These are phyloP conservation scores for Mimumesa dahlbomi DNA, from an alignment of 2,888 invertebrate species.

Conservation along the genomic window DNA sequence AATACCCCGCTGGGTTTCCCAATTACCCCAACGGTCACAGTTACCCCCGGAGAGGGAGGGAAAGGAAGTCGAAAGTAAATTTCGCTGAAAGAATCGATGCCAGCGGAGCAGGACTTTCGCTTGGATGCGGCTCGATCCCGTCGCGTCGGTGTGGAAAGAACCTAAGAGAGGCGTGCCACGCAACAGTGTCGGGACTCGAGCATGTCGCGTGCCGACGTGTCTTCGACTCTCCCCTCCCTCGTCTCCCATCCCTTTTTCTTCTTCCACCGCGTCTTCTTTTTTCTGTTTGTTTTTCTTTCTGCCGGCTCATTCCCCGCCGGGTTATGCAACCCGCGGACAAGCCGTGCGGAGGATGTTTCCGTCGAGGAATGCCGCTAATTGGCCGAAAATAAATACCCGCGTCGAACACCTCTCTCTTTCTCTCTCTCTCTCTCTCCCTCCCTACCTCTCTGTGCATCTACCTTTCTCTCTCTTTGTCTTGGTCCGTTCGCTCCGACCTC, in stretches of 20 bases:
- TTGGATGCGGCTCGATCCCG: too few relatives aligned
- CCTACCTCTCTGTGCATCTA: too few relatives aligned
- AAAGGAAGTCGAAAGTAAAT: too few relatives aligned
- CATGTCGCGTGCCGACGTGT: conserved; percentile 62
- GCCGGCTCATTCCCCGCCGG: conserved; percentile 62
- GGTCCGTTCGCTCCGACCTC: not conserved
- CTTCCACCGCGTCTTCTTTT: conserved; percentile 14
- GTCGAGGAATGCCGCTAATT: conserved; percentile 76
- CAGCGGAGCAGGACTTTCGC: too few relatives aligned
- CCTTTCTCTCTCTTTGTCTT: too few relatives aligned
- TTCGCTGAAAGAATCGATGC: too few relatives aligned
- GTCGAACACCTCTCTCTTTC: conserved; percentile 53
- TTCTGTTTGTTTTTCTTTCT: conserved; percentile 38
- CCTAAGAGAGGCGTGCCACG: not conserved
- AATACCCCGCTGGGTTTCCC: too few relatives aligned
- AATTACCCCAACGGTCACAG: too few relatives aligned
- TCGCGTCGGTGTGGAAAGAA: not conserved
- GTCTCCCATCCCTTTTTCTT: conserved; percentile 2
- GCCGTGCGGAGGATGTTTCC: conserved; percentile 66
- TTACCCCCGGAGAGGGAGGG: too few relatives aligned
- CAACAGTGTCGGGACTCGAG: conserved; percentile 20
- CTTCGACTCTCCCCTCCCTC: conserved; percentile 23
- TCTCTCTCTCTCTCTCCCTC: too few relatives aligned
- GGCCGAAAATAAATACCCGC: conserved; percentile 76
- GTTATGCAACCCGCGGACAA: conserved; percentile 71